phyloP scores from a whole-genome alignment of 53 echinoderm and acorn worm species.

The Patiria pectinifera region DNA sequence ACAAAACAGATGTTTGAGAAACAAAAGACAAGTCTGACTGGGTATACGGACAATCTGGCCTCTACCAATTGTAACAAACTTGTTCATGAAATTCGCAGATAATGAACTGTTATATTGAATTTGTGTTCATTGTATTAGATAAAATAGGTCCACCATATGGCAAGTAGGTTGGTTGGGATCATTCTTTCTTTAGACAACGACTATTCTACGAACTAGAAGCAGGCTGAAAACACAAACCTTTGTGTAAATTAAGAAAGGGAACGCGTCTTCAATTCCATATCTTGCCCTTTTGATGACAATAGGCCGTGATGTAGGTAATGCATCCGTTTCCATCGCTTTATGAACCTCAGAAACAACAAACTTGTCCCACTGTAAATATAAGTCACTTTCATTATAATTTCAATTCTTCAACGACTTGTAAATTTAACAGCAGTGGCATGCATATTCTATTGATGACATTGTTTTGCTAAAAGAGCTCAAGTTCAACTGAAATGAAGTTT shows the following conservation, averaged over 20 bases:
- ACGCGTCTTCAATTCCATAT: constrained; percentile 82
- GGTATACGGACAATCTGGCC: no score
- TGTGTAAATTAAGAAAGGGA: constrained; percentile 82
- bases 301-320: constrained; percentile 81
- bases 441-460: no score
- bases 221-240: constrained; percentile 61
- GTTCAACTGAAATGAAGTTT: no score
- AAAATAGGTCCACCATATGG: no score
- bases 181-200: no score
- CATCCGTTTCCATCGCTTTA: constrained; percentile 70
- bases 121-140: no score
- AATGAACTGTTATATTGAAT: no score
- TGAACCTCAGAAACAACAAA: constrained; percentile 78
- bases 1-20: no score
- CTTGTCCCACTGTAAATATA: constrained; percentile 76
- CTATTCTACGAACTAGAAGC: no score
- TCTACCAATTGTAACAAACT: background rate
- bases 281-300: constrained; percentile 72
- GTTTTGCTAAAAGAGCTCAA: no score
- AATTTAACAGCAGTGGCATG: background rate
- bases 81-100: background rate
- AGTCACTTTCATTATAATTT: background rate
- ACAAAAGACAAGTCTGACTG: no score
- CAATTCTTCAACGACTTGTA: background rate
- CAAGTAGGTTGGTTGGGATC: no score